Percentiles rank a stretch among this genome's conserved stretches.
These are phyloP conservation scores for Aotus griseimembra DNA, from an alignment of 2,797 vertebrate species.

Conservation along the genomic window DNA sequence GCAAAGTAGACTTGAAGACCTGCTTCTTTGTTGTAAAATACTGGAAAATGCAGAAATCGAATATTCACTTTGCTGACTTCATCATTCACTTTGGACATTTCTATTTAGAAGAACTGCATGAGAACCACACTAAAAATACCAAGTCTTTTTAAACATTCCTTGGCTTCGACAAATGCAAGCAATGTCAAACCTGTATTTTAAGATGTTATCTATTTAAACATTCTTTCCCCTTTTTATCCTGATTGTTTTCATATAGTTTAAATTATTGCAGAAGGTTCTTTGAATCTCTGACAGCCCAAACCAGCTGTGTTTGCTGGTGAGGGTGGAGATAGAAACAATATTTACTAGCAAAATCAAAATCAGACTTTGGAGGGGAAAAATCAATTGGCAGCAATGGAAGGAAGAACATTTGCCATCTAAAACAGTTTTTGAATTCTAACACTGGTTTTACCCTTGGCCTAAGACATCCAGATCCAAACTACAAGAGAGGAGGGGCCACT, in stretches of 20 bases:
- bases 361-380: not conserved
- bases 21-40: not conserved
- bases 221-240: slow-evolving; percentile 40
- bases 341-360: slow-evolving; percentile 49
- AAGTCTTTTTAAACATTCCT: not conserved
- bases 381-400: not conserved
- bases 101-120: not conserved
- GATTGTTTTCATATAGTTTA: slow-evolving; percentile 39
- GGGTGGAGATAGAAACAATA: slow-evolving; percentile 11
- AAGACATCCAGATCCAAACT: not conserved
- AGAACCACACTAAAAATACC: slow-evolving; percentile 6
- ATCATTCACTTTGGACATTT: slow-evolving; percentile 27
- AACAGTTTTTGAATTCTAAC: not conserved
- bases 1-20: not conserved
- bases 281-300: slow-evolving; percentile 41
- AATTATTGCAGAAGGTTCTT: slow-evolving; percentile 19
- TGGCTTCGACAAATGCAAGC: slow-evolving; percentile 1
- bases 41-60: not conserved
- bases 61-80: not conserved
- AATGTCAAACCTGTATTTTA: slow-evolving; percentile 12
- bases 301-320: slow-evolving; percentile 60
- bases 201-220: slow-evolving; percentile 31
- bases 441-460: not conserved
- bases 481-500: not conserved
- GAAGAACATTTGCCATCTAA: not conserved